A percentile compares a stretch with the other conserved stretches of the same genome.
Evolutionary conservation across 2,888 invertebrate species (phyloP).

Genomic region (Mesoligia furuncula): DNA sequence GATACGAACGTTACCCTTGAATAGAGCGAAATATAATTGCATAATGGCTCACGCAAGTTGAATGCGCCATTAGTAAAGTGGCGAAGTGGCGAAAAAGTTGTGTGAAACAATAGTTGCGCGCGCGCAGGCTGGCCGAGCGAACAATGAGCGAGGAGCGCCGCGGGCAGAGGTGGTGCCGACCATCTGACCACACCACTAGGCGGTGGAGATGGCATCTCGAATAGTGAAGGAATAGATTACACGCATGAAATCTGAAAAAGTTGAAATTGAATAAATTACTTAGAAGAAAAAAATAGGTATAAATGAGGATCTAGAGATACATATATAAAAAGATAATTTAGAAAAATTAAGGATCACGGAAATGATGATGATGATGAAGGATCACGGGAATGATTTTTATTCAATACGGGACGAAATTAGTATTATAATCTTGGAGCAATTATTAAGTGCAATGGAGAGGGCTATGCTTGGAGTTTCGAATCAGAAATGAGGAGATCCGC

Average conservation of each 20-base stretch:
- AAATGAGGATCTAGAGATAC: background rate
- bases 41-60: conserved; percentile 66
- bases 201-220: conserved; percentile 55
- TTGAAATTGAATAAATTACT: background rate
- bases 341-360: background rate
- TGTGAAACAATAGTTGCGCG: conserved; percentile 72
- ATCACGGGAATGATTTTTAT: background rate
- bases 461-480: too few relatives aligned
- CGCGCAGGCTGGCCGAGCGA: conserved; percentile 64
- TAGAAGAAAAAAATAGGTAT: background rate
- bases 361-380: background rate
- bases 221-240: conserved; percentile 27
- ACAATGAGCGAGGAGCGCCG: conserved; percentile 75
- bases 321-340: background rate
- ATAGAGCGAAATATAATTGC: conserved; percentile 66
- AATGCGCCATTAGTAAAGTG: conserved; percentile 69
- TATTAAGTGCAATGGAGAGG: too few relatives aligned
- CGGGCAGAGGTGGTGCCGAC: conserved; percentile 62
- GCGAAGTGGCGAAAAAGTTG: conserved; percentile 76
- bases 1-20: conserved; percentile 59
- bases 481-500: too few relatives aligned
- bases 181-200: conserved; percentile 36
- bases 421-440: background rate
- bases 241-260: background rate
- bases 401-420: background rate